Conservation (phyloP, 2,888 invertebrate genomes). For the Cremastinae sp. region DNA sequence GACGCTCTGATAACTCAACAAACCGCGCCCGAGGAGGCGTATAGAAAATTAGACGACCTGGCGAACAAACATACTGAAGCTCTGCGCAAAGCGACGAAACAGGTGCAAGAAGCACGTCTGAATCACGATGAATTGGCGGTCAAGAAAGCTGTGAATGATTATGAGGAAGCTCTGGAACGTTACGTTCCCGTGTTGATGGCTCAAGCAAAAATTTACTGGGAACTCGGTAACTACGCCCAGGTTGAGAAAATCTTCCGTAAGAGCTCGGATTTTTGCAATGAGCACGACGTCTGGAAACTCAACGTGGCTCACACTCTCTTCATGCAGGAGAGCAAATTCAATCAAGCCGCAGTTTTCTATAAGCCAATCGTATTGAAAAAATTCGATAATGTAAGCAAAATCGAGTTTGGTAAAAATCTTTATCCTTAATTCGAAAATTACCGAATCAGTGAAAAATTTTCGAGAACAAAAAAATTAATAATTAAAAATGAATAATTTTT, state of each 20-base stretch:
- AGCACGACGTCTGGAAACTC: conserved; percentile 97
- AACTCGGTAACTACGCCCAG: conserved; percentile 95
- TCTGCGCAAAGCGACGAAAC: conserved; percentile 94
- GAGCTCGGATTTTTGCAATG: conserved; percentile 98
- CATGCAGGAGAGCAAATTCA: conserved; percentile 99
- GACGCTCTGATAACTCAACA: conserved; percentile 98
- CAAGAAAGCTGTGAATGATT: conserved; percentile 94
- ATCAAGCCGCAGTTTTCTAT: conserved; percentile 98
- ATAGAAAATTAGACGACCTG: conserved; percentile 96
- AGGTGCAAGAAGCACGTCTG: conserved; percentile 94
- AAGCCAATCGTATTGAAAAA: conserved; percentile 98
- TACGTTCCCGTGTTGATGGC: conserved; percentile 99
- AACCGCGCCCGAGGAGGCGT: conserved; percentile 97
- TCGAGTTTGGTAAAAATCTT: no score
- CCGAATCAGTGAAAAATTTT: no score
- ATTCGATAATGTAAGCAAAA: conserved; percentile 87
- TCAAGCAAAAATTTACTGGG: conserved; percentile 99
- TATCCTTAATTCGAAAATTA: neutral
- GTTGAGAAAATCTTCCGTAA: conserved; percentile 98
- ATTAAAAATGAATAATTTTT: no score
- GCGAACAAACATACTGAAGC: conserved; percentile 94
- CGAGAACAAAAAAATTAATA: no score
- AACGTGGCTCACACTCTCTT: conserved; percentile 99
- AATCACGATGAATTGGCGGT: conserved; percentile 94
- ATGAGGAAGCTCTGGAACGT: conserved; percentile 93